Conservation (phyloP, 1,140 invertebrate genomes). For the Araneus ventricosus region DNA sequence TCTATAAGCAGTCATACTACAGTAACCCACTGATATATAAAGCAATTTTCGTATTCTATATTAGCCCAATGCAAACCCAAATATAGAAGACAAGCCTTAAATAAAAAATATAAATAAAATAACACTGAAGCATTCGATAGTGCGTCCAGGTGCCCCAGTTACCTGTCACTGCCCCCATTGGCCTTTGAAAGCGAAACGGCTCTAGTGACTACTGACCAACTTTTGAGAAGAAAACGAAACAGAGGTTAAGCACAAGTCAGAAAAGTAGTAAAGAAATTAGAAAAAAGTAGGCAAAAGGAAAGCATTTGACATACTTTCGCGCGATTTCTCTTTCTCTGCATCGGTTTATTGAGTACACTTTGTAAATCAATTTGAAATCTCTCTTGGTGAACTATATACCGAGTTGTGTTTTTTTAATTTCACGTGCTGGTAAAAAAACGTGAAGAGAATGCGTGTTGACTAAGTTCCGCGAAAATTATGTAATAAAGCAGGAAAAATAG, state of each 20-base stretch:
- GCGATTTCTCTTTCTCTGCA: background rate
- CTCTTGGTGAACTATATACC: too few species aligned
- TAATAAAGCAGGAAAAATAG: too few species aligned
- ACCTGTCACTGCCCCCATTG: conserved; percentile 58
- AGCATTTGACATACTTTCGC: conserved; percentile 1
- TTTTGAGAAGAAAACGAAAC: conserved; percentile 36
- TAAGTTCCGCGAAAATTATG: too few species aligned
- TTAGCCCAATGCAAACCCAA: background rate
- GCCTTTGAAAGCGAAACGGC: conserved; percentile 56
- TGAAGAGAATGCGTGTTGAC: background rate
- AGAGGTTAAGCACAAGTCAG: conserved; percentile 43
- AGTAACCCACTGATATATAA: too few species aligned
- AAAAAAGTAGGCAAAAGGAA: conserved; percentile 42
- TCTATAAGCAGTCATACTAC: too few species aligned
- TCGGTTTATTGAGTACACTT: conserved; percentile 30
- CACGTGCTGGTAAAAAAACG: too few species aligned
- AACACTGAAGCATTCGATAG: background rate
- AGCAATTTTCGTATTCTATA: too few species aligned
- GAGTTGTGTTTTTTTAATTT: too few species aligned
- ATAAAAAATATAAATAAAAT: background rate
- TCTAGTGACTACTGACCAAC: conserved; percentile 54
- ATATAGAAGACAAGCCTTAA: background rate
- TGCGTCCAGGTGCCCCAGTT: conserved; percentile 23
- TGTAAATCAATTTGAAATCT: background rate
- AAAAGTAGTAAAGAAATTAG: conserved; percentile 23